Evolutionary conservation across 2,888 invertebrate species (phyloP), one percentile per base, ranked within the genome.

Genomic region (Bursaphelenchus okinawaensis): DNA sequence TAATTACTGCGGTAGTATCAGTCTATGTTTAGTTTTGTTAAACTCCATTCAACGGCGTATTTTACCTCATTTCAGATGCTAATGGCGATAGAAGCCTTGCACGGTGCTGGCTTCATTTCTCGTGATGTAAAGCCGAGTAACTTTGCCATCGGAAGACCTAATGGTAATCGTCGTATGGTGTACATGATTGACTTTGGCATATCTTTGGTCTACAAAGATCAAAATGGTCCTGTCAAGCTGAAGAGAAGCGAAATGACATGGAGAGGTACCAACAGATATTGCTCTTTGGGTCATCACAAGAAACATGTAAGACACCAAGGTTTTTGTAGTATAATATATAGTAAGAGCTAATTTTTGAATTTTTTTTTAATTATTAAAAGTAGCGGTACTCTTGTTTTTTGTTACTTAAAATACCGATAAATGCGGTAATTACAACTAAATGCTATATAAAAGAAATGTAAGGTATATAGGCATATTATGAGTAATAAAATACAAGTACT

Each of bases 181-280:
- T 63, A 63, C 27, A 63, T 63, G 63, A 57, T 63, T 24, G 63
- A 63, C 31, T 63, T 63, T 62, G 63, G 63, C 23, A 63, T 63
- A 26, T 27, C 63, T n/a, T 40, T 57, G n/a, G 31, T 24, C 50
- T 63, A 63, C 26, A 16, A 20, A 22, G 63, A 62, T 29, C 28
- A 62, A 9, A 62, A 31, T 29, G 62, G 63, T 1, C 27, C 28
- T 7, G 24, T 54, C 19, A 57, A 40, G 22, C 19, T 60, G n/a
- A 57, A 40, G 4, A 28, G 12, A 16, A 23, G 63, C 20, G n/a
- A 31, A 8, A 31, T 27, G 27, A 56, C 57, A 29, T 12, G 16
- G n/a, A 22, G 62, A 19, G 63, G 62, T 7, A 63, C 62, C 19
- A 63, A 24, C 22, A 19, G 62, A 51, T 63, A 63, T 27, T 63